Percentiles rank a stretch among this genome's conserved stretches.
Evolutionary conservation across 1,140 invertebrate species (phyloP).

Genomic region (Mercenaria mercenaria): DNA sequence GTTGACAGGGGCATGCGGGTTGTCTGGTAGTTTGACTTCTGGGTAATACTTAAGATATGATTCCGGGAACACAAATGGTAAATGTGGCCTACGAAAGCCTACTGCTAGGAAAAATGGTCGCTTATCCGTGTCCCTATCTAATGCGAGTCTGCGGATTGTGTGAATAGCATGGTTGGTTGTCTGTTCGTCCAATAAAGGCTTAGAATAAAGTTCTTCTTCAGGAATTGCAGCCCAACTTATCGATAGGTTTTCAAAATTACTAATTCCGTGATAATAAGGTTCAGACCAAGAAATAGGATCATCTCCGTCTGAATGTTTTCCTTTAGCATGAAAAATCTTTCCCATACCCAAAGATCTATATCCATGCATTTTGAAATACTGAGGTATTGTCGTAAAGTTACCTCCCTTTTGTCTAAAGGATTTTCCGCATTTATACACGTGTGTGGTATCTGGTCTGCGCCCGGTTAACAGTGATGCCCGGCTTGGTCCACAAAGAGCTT

Average conservation of each 20-base stretch:
- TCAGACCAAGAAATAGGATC: conserved; percentile 57
- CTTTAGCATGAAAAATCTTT: conserved; percentile 51
- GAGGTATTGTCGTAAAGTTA: conserved; percentile 56
- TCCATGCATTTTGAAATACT: conserved; percentile 64
- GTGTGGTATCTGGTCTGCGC: conserved; percentile 51
- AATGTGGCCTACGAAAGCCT: conserved; percentile 74
- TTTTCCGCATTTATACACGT: conserved; percentile 12
- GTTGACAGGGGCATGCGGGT: conserved; percentile 48
- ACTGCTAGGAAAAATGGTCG: conserved; percentile 74
- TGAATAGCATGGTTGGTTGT: conserved; percentile 7
- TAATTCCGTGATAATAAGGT: conserved; percentile 34
- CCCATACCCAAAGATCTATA: conserved; percentile 51
- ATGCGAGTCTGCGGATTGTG: conserved; percentile 11
- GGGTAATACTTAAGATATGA: conserved; percentile 52
- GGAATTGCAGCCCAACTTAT: conserved; percentile 28
- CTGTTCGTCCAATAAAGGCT: conserved; percentile 26
- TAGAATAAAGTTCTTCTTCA: not conserved
- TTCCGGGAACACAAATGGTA: conserved; percentile 71
- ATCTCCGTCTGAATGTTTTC: conserved; percentile 13
- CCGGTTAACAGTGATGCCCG: conserved; percentile 48
- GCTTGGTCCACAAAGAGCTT: conserved; percentile 80
- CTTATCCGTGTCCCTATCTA: not conserved
- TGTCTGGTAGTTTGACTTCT: conserved; percentile 44
- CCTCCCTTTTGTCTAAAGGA: conserved; percentile 55
- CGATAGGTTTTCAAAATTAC: conserved; percentile 3